phyloP scores from a whole-genome alignment of 2,888 invertebrate species.

The Thyatira batis region DNA sequence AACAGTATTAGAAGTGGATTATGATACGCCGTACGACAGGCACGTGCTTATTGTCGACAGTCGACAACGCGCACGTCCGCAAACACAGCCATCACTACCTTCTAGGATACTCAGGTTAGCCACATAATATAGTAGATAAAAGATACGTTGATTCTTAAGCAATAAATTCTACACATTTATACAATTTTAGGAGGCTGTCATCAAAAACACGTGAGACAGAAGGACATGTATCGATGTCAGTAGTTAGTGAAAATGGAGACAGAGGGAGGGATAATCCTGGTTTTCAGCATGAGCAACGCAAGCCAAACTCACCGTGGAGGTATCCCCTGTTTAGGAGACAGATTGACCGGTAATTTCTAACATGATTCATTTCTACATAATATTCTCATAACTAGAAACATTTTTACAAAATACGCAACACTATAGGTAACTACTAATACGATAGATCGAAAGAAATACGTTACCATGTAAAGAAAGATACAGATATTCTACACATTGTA shows the following conservation, averaged over 20 bases:
- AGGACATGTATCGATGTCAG: constrained; percentile 69
- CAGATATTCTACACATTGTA: too few species aligned
- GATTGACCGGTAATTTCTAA: constrained; percentile 62
- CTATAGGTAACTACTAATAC: too few species aligned
- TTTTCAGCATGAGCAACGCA: constrained; percentile 83
- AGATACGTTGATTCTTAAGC: too few species aligned
- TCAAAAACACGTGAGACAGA: constrained; percentile 85
- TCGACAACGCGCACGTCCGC: constrained; percentile 70
- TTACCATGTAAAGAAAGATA: not conserved
- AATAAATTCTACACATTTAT: not conserved
- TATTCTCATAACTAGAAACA: too few species aligned
- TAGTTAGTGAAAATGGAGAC: constrained; percentile 63
- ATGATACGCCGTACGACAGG: constrained; percentile 96
- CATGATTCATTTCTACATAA: constrained; percentile 17
- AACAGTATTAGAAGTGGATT: constrained; percentile 95
- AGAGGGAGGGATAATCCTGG: constrained; percentile 86
- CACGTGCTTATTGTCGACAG: constrained; percentile 96
- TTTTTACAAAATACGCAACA: too few species aligned
- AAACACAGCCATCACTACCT: constrained; percentile 67
- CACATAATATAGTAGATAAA: constrained; percentile 1
- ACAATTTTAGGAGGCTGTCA: constrained; percentile 82
- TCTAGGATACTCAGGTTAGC: constrained; percentile 86
- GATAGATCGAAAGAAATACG: not conserved
- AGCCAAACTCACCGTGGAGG: constrained; percentile 89
- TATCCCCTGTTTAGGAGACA: constrained; percentile 83